Percentiles rank a stretch among this genome's conserved stretches.
phyloP scores from a whole-genome alignment of 2,113 vertebrate genomes.

The Centrocercus urophasianus region DNA sequence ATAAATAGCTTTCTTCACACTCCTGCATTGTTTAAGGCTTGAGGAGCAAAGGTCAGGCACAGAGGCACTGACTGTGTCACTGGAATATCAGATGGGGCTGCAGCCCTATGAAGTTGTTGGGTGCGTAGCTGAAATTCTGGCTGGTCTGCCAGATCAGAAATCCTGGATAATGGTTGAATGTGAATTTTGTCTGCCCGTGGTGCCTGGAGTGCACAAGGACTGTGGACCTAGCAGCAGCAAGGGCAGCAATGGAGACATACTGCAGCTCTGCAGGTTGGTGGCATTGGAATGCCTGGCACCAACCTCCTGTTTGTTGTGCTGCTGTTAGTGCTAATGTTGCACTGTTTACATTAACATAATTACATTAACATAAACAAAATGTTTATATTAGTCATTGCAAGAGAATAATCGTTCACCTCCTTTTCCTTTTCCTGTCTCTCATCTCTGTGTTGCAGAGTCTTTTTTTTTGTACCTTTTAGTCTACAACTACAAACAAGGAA shows the following conservation, averaged over 20 bases:
- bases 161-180: not conserved
- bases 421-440: not conserved
- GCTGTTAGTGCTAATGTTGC: not conserved
- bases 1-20: rapidly evolving
- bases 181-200: rapidly evolving
- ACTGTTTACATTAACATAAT: constrained; percentile 28
- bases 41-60: not conserved
- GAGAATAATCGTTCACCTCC: not conserved
- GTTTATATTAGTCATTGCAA: not conserved
- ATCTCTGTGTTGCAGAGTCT: not conserved
- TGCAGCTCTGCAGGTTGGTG: rapidly evolving
- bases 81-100: not conserved
- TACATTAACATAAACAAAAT: constrained; percentile 61
- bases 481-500: not conserved
- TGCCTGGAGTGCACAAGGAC: rapidly evolving
- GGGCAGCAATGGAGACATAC: not conserved
- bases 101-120: not conserved
- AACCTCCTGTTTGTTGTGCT: constrained; percentile 28
- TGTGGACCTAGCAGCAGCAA: not conserved
- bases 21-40: not conserved
- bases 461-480: not conserved
- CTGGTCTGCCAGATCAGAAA: not conserved
- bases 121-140: not conserved
- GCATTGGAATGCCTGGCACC: not conserved
- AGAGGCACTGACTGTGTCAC: not conserved